Conservation (phyloP, 2,888 invertebrate species). For the Drosophila setosimentum region DNA sequence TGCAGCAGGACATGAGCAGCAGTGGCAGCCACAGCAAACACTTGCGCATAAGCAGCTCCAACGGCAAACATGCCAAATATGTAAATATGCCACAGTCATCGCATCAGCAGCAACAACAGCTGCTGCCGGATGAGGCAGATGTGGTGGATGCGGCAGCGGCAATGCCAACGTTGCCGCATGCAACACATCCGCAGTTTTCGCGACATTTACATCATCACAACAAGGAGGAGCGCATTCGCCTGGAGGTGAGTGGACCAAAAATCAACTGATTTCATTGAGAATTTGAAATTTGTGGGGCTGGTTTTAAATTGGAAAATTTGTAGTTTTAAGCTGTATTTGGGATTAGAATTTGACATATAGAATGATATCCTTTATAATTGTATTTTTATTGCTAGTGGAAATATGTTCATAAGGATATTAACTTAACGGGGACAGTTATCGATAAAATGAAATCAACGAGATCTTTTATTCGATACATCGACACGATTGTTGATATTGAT, state of each 20-base stretch:
- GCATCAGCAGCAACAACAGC: slow-evolving; percentile 16
- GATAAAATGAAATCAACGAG: not conserved
- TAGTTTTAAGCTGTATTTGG: not conserved
- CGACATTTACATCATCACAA: slow-evolving; percentile 69
- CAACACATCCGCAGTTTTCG: slow-evolving; percentile 53
- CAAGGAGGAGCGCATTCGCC: slow-evolving; percentile 82
- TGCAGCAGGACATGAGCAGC: slow-evolving; percentile 64
- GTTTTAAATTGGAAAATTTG: not conserved
- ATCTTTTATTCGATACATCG: not conserved
- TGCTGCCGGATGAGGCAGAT: slow-evolving; percentile 54
- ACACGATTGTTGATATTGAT: not conserved
- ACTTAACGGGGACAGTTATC: not conserved
- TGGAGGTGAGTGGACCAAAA: slow-evolving; percentile 81
- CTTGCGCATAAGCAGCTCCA: slow-evolving; percentile 72
- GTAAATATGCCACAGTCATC: slow-evolving; percentile 59
- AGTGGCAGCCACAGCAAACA: slow-evolving; percentile 74
- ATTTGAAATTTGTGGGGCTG: not conserved
- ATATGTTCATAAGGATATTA: not conserved
- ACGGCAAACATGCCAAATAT: slow-evolving; percentile 66
- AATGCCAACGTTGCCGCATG: slow-evolving; percentile 51
- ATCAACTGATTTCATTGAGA: not conserved
- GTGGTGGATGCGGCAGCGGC: slow-evolving; percentile 64
- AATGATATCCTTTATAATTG: not conserved
- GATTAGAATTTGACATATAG: not conserved
- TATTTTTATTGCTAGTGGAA: not conserved